Base-by-base conservation (phyloP, 2,797 vertebrate species). In the Antennarius maculatus region DNA sequence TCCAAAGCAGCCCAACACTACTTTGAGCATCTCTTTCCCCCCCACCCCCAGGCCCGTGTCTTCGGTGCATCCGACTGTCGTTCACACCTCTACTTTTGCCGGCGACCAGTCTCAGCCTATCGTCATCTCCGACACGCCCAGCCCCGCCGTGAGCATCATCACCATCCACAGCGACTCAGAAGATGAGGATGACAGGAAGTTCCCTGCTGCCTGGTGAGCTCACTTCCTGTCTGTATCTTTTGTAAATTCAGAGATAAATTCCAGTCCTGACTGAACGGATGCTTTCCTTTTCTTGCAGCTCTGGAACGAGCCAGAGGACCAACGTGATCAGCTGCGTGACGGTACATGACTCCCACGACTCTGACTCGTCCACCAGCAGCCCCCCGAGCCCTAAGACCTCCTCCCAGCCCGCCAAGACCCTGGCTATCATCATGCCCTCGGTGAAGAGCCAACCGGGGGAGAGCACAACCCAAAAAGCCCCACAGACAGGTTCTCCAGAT, bases 271-370 rank as follows among this genome's bases (percentile, higher is more conserved):
- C 7, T n/a, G 23, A 23, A 23, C 23, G 2, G 23, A 23, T 23
- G 23, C 23, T 53, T 46, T 3, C 2, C 27, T 23, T 7, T 64
- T 63, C 41, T 2, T 23, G 42, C 70, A 91, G 90, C 68, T 85
- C 85, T 14, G 88, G 92, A 51, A 86, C 93, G 68, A 96, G 97
- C 84, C 95, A 97, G 82, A 94, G 97, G 70, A 93, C 96, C 61
- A 98, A 99, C 5, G 97, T 99, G 84, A 99, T 99, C 92, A 99
- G 97, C 91, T 99, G 97, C 0, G 97, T 99, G 74, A 99, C 97
- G 0, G 96, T 99, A 23, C 97, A 99, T 6, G 97, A 99, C 86
- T 99, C 97, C 54, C 97, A 97, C 1, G 96, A 99, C 89, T 99
- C 97, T 0, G 97, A 98, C 92, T 98, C 96, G 0, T 98, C 97